Evolutionary conservation across 1,140 invertebrate genomes (phyloP), one percentile per base, ranked within the genome.

Genomic region (Aleiodes sp.): DNA sequence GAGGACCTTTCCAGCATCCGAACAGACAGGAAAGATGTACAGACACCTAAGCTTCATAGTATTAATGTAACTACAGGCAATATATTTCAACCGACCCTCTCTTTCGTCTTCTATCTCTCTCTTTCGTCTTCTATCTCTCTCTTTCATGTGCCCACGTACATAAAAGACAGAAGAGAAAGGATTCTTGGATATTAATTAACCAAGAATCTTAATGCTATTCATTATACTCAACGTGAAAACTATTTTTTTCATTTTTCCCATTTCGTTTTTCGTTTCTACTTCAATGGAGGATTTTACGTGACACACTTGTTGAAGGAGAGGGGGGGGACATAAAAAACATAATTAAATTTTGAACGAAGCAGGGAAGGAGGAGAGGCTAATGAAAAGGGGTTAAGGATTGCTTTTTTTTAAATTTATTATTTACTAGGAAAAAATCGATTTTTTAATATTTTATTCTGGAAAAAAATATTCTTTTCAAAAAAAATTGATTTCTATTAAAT

Each of bases 1-100:
- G 73, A 76, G 75, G 66, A 77, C 76, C 77, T 78, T 80, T 76
- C 46, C 78, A 78, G 80, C 76, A 80, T 76, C 79, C 79, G n/a
- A 76, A 75, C 59, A 65, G 39, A 28, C 33, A 41, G 24, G n/a
- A 64, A 37, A 78, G 78, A 81, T 80, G 80, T 75, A 72, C 80
- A 74, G 77, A 70, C 68, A 73, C 41, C 72, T 73, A 64, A n/a
- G n/a, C n/a, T n/a, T n/a, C n/a, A 16, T 12, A 16, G 39, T n/a
- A 43, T 43, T 43, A 43, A 43, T 43, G 39, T 16, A 43, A 43
- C 39, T 16, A n/a, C n/a, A n/a, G 39, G 39, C 39, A 43, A 43
- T 43, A 43, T 52, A 52, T 52, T 52, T 52, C 46, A 16, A 12
- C 46, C 16, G 31, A n/a, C n/a, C n/a, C n/a, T n/a, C n/a, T 35